Conservation (phyloP, 1,140 invertebrate species). For the Lutraria rhynchaena region DNA sequence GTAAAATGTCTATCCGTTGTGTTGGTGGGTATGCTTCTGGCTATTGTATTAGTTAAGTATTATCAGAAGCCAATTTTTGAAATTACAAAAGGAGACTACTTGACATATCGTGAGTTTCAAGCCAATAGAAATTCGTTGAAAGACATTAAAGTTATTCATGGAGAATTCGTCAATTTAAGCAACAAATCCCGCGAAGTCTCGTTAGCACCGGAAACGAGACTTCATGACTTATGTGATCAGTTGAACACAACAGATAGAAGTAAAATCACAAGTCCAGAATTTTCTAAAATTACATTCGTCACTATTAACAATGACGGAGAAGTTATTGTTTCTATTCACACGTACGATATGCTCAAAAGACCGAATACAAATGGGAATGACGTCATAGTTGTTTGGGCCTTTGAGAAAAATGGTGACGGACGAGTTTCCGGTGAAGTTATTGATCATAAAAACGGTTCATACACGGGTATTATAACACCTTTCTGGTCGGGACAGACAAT, state of each 20-base stretch:
- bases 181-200: too few species aligned
- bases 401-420: slow-evolving; percentile 6
- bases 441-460: slow-evolving; percentile 47
- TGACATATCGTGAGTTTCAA: too few species aligned
- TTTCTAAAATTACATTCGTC: not conserved
- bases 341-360: slow-evolving; percentile 14
- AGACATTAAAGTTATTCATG: too few species aligned
- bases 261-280: not conserved
- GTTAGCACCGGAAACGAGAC: not conserved
- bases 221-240: not conserved
- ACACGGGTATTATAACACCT: slow-evolving; percentile 35
- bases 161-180: too few species aligned
- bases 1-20: too few species aligned
- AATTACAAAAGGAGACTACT: too few species aligned
- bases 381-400: slow-evolving; percentile 23
- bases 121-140: too few species aligned
- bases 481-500: slow-evolving; percentile 32
- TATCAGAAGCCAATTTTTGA: too few species aligned
- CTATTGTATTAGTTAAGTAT: too few species aligned
- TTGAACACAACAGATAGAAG: not conserved
- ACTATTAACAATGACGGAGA: not conserved
- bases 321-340: not conserved
- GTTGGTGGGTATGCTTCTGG: too few species aligned
- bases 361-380: slow-evolving; percentile 21
- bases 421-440: slow-evolving; percentile 20